Conservation (phyloP, 23 tunicate species). For the Halocynthia roretzi region DNA sequence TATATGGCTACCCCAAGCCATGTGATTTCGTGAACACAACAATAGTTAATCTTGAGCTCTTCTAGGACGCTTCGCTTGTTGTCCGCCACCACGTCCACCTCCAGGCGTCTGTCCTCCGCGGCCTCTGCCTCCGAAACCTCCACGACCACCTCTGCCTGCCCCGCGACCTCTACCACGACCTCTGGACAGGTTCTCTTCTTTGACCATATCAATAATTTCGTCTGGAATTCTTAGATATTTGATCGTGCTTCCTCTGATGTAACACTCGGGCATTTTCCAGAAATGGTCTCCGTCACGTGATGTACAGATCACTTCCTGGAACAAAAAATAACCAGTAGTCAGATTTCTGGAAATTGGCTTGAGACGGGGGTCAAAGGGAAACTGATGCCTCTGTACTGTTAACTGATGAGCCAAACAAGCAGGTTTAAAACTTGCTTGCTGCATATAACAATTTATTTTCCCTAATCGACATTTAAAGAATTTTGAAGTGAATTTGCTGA, state of each 20-base stretch:
- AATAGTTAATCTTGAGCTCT: background rate
- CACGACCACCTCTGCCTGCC: constrained; percentile 85
- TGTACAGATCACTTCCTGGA: constrained; percentile 92
- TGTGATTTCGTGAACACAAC: no score
- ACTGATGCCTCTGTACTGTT: no score
- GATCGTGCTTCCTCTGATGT: constrained; percentile 95
- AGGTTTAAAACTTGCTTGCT: background rate
- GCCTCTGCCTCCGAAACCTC: constrained; percentile 75
- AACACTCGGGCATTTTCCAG: constrained; percentile 99
- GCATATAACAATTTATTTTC: background rate
- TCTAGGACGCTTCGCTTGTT: constrained; percentile 32
- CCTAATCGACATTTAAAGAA: background rate
- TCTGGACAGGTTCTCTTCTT: constrained; percentile 80
- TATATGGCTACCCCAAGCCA: no score
- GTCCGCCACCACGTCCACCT: constrained; percentile 48
- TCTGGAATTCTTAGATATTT: constrained; percentile 94
- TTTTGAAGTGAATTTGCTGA: no score
- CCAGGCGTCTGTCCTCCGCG: constrained; percentile 26
- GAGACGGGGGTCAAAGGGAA: no score
- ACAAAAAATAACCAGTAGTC: background rate
- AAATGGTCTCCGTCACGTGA: constrained; percentile 98
- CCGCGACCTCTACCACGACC: constrained; percentile 72
- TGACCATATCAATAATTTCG: constrained; percentile 98
- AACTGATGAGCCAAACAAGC: background rate
- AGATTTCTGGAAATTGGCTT: no score